Percentiles rank a stretch among this genome's conserved stretches.
phyloP scores from a whole-genome alignment of 2,113 vertebrate species.

The Dicrurus megarhynchus region DNA sequence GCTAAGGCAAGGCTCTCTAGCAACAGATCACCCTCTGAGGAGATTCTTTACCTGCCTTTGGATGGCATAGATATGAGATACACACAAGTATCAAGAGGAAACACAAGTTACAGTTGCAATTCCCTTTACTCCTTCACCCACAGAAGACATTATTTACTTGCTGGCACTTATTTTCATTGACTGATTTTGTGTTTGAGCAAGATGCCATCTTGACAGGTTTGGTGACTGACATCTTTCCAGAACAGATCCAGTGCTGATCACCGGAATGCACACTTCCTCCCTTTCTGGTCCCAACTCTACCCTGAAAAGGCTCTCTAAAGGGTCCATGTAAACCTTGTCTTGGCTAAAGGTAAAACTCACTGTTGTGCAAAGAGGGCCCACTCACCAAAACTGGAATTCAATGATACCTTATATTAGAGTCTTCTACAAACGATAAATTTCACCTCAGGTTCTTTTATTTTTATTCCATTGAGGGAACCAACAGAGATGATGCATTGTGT shows the following conservation, averaged over 20 bases:
- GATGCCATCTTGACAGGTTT: background rate
- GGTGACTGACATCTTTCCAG: background rate
- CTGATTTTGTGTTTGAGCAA: background rate
- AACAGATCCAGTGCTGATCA: background rate
- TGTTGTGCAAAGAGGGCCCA: background rate
- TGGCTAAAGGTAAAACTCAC: background rate
- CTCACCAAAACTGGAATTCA: background rate
- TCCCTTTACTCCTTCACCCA: background rate
- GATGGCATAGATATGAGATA: background rate
- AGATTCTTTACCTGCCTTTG: background rate
- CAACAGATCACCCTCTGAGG: slow-evolving; percentile 1
- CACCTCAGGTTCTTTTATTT: background rate
- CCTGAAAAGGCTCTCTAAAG: background rate
- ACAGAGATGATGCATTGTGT: background rate
- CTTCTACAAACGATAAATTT: background rate
- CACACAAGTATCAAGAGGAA: background rate
- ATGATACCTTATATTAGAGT: background rate
- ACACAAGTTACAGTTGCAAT: background rate
- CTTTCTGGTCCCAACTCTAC: background rate
- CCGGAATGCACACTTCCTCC: background rate
- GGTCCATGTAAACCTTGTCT: background rate
- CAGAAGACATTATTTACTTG: background rate
- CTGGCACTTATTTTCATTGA: background rate
- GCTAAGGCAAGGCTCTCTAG: background rate
- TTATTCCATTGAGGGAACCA: background rate